phyloP scores from a whole-genome alignment of 2,797 vertebrate species.

The Acridotheres tristis region DNA sequence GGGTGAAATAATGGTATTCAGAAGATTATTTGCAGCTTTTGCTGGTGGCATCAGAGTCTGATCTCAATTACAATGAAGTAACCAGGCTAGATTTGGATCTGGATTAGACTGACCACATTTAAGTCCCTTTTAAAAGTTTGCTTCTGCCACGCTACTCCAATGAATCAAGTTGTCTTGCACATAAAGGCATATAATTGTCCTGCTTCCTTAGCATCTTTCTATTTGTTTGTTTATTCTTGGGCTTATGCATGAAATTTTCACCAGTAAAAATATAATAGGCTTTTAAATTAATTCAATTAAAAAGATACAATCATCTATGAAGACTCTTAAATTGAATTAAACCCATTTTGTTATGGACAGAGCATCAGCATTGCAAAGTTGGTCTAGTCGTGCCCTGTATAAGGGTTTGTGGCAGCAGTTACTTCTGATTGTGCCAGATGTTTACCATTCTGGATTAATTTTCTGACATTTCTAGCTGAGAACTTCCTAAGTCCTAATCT shows the following conservation, averaged over 20 bases:
- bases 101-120: slow-evolving; percentile 43
- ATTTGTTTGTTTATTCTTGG: slow-evolving; percentile 47
- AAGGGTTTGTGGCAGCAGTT: neutral
- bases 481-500: neutral
- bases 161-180: slow-evolving; percentile 34
- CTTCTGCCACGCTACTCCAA: neutral
- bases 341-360: neutral
- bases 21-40: neutral
- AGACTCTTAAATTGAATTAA: slow-evolving; percentile 15
- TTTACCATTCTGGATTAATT: neutral
- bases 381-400: neutral
- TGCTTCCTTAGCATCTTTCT: slow-evolving; percentile 26
- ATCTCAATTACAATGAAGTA: slow-evolving; percentile 37
- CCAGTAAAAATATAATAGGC: slow-evolving; percentile 42
- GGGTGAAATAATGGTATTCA: neutral
- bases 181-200: slow-evolving; percentile 32
- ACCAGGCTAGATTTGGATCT: slow-evolving; percentile 18
- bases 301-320: slow-evolving; percentile 2
- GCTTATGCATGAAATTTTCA: slow-evolving; percentile 45
- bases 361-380: neutral
- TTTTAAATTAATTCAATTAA: slow-evolving; percentile 42
- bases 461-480: neutral
- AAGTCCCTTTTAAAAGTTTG: slow-evolving; percentile 29
- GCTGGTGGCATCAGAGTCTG: slow-evolving; percentile 24
- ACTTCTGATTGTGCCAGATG: neutral